Evolutionary conservation across 2,113 vertebrate species (phyloP).

Genomic region (Eupsittula cactorum): DNA sequence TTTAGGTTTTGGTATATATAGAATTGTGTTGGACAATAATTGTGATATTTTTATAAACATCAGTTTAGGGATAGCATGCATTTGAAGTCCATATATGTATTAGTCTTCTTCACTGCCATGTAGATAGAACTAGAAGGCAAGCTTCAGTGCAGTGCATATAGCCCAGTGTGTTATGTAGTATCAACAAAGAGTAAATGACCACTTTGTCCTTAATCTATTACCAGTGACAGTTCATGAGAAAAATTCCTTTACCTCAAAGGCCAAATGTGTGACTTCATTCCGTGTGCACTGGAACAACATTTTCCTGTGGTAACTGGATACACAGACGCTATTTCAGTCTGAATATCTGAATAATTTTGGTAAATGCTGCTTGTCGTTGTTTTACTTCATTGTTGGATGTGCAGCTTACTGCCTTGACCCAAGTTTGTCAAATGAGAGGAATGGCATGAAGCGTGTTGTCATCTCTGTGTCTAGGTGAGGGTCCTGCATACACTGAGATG

Average conservation of each 20-base stretch:
- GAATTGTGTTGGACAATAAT: not conserved
- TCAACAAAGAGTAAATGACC: not conserved
- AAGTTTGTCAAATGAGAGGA: not conserved
- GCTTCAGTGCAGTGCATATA: not conserved
- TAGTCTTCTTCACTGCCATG: not conserved
- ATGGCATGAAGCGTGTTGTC: accelerated
- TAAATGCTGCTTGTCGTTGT: not conserved
- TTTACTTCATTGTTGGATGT: not conserved
- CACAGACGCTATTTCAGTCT: not conserved
- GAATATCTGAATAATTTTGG: not conserved
- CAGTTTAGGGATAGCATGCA: not conserved
- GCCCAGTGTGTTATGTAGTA: not conserved
- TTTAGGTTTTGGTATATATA: not conserved
- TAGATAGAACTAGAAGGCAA: not conserved
- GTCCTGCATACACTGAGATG: not conserved
- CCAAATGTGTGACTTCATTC: slow-evolving; percentile 7
- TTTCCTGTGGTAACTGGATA: not conserved
- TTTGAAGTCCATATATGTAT: not conserved
- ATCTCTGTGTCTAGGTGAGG: not conserved
- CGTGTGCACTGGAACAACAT: not conserved
- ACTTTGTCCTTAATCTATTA: not conserved
- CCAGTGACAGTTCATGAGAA: not conserved
- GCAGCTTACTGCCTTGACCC: not conserved
- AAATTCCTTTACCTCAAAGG: not conserved
- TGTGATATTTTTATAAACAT: not conserved